Evolutionary conservation across 1,140 invertebrate genomes (phyloP).

Genomic region (Dryas iulia): DNA sequence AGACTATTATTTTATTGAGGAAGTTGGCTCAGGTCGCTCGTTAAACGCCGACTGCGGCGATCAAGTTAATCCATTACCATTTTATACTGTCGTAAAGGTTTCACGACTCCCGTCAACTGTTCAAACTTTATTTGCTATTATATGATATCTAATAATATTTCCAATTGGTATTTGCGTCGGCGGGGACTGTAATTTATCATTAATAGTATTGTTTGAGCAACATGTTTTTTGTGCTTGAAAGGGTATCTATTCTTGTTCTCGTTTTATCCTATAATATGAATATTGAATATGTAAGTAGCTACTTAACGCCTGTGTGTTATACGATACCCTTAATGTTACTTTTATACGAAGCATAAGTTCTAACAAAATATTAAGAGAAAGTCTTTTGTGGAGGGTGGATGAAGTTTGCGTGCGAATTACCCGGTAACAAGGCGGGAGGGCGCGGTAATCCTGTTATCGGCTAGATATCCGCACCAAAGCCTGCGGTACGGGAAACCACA

Average conservation of each 20-base stretch:
- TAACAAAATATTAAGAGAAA: not conserved
- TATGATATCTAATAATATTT: slow-evolving; percentile 42
- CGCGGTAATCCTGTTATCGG: slow-evolving; percentile 72
- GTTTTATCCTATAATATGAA: not conserved
- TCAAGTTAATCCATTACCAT: slow-evolving; percentile 75
- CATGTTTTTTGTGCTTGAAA: not conserved
- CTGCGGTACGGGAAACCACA: slow-evolving; percentile 42
- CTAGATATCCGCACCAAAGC: slow-evolving; percentile 51
- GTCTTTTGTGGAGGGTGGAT: slow-evolving; percentile 33
- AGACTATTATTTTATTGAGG: slow-evolving; percentile 76
- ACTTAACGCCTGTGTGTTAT: not conserved
- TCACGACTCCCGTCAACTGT: slow-evolving; percentile 65
- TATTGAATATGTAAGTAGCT: not conserved
- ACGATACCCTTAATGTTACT: not conserved
- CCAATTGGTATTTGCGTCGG: slow-evolving; percentile 20
- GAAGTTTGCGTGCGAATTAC: slow-evolving; percentile 69
- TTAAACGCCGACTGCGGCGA: slow-evolving; percentile 64
- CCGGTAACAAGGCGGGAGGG: slow-evolving; percentile 60
- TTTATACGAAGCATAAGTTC: not conserved
- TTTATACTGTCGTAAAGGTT: slow-evolving; percentile 76
- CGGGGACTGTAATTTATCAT: not conserved
- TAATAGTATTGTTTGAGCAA: not conserved
- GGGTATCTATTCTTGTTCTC: not conserved
- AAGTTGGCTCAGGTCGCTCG: slow-evolving; percentile 68
- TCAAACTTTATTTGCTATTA: slow-evolving; percentile 57